phyloP scores from a whole-genome alignment of 2,797 vertebrate species.

The Gymnothorax reevesii region DNA sequence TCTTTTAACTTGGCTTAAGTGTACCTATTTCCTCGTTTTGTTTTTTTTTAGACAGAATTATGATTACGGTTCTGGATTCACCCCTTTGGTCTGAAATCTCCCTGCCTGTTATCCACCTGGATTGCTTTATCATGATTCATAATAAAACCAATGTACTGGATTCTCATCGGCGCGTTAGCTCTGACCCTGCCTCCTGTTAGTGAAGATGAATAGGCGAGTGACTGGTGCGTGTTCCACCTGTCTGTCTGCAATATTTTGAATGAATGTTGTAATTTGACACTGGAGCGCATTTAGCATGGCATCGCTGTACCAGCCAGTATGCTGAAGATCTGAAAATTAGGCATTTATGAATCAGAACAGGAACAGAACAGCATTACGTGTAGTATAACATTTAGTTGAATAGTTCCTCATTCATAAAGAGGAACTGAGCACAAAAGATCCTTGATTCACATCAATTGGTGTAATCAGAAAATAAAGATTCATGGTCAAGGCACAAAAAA shows the following conservation, averaged over 20 bases:
- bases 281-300: conserved; percentile 18
- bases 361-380: conserved; percentile 51
- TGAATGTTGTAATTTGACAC: conserved; percentile 18
- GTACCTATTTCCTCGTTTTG: too few relatives aligned
- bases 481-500: conserved; percentile 55
- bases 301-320: conserved; percentile 38
- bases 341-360: conserved; percentile 47
- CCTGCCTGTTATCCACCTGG: too few relatives aligned
- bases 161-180: too few relatives aligned
- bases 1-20: too few relatives aligned
- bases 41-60: too few relatives aligned
- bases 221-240: too few relatives aligned
- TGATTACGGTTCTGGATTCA: too few relatives aligned
- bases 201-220: too few relatives aligned
- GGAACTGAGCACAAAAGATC: conserved; percentile 50
- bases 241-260: neutral
- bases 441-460: conserved; percentile 51
- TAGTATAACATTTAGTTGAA: conserved; percentile 59
- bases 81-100: too few relatives aligned
- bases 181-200: too few relatives aligned
- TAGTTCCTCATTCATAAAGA: conserved; percentile 54
- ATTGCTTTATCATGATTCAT: too few relatives aligned
- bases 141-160: too few relatives aligned
- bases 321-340: conserved; percentile 47
- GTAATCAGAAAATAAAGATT: conserved; percentile 64